A percentile compares a stretch with the other conserved stretches of the same genome.
Conservation (phyloP, 2,888 invertebrate genomes). For the Zaprionus lineosus region DNA sequence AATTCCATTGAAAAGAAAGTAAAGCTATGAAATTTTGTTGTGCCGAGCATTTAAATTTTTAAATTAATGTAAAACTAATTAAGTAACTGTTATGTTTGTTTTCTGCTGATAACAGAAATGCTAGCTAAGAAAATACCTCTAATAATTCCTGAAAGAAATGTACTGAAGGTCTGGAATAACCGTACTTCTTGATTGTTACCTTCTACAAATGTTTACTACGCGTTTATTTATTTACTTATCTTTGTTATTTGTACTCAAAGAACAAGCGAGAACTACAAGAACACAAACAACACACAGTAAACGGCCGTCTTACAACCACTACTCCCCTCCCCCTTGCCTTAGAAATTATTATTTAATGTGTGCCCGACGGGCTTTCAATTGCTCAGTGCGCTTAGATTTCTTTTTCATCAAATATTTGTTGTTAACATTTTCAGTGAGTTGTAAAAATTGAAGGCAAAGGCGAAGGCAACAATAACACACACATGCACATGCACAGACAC, state of each 20-base stretch:
- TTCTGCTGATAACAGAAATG: too few species aligned
- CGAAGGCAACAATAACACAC: constrained; percentile 33
- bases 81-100: too few species aligned
- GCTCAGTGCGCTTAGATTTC: constrained; percentile 43
- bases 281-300: constrained; percentile 20
- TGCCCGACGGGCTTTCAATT: constrained; percentile 26
- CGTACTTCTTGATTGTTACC: constrained; percentile 22
- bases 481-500: constrained; percentile 1
- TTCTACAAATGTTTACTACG: constrained; percentile 26
- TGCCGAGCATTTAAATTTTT: constrained; percentile 14
- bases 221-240: constrained; percentile 51
- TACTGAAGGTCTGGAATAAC: too few species aligned
- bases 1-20: constrained; percentile 46
- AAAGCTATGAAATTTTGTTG: constrained; percentile 18
- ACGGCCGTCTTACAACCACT: background rate
- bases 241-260: constrained; percentile 37
- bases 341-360: constrained; percentile 42
- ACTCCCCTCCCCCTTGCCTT: background rate
- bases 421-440: constrained; percentile 38
- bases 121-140: too few species aligned
- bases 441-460: constrained; percentile 45
- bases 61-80: too few species aligned
- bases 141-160: too few species aligned
- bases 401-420: constrained; percentile 54
- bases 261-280: constrained; percentile 16